Conservation (phyloP, 1,140 invertebrate genomes). For the Euborellia annulipes region DNA sequence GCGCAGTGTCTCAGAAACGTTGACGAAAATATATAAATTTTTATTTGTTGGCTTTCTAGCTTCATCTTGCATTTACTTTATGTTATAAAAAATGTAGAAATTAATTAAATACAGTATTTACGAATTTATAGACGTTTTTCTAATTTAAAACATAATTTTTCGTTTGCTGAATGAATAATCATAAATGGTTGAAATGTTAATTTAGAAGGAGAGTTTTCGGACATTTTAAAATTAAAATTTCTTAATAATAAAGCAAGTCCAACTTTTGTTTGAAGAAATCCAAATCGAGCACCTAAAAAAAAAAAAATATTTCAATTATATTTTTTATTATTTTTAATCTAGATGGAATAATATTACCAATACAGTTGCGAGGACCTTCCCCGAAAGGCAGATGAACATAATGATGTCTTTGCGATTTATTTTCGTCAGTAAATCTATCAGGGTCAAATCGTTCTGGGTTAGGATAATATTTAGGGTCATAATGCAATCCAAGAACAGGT, state of each 20-base stretch:
- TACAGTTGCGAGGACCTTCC: constrained; percentile 31
- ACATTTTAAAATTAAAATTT: neutral
- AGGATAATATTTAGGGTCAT: constrained; percentile 36
- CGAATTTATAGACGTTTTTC: no score
- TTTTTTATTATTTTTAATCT: neutral
- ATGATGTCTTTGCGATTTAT: constrained; percentile 22
- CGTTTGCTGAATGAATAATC: no score
- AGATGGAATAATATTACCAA: constrained; percentile 24
- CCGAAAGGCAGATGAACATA: constrained; percentile 36
- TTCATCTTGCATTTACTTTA: no score
- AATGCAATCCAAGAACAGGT: constrained; percentile 42
- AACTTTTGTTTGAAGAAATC: neutral
- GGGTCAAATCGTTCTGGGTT: constrained; percentile 44
- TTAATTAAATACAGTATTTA: no score
- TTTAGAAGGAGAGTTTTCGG: no score
- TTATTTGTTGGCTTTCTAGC: no score
- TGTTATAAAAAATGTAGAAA: no score
- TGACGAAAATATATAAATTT: no score
- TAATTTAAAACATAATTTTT: no score
- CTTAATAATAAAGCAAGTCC: neutral
- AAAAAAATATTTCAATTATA: neutral
- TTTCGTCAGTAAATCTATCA: constrained; percentile 34
- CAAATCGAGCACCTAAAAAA: no score
- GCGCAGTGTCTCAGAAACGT: no score
- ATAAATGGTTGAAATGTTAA: no score